phyloP scores from a whole-genome alignment of 2,888 invertebrate species.

The Cremastinae sp. region DNA sequence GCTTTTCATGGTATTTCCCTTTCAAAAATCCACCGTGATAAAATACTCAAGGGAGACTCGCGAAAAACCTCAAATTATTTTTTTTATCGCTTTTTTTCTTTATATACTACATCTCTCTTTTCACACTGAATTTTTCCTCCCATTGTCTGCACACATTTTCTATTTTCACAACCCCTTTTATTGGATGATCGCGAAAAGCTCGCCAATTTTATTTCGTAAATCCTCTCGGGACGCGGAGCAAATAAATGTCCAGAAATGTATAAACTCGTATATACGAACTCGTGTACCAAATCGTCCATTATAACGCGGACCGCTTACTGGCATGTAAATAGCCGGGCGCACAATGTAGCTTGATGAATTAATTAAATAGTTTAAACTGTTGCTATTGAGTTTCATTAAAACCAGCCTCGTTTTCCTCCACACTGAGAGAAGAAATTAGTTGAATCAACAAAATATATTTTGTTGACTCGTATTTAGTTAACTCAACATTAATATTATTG shows the following conservation, averaged over 20 bases:
- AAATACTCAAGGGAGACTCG: background rate
- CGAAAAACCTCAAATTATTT: conserved; percentile 1
- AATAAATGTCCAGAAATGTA: conserved; percentile 10
- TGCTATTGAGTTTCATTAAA: conserved; percentile 37
- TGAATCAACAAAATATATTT: too few relatives aligned
- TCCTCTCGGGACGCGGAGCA: background rate
- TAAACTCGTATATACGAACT: background rate
- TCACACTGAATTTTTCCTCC: too few relatives aligned
- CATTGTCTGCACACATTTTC: background rate
- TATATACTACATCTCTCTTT: too few relatives aligned
- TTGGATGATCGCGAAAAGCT: conserved; percentile 3
- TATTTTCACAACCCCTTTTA: conserved; percentile 15
- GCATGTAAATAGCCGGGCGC: background rate
- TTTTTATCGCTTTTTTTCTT: background rate
- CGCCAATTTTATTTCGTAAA: conserved; percentile 41
- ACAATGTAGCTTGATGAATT: conserved; percentile 33
- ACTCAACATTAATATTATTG: too few relatives aligned
- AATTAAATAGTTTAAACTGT: conserved; percentile 35
- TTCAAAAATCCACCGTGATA: background rate
- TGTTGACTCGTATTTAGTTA: too few relatives aligned
- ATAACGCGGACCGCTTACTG: background rate
- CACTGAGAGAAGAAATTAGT: too few relatives aligned
- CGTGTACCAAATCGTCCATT: background rate
- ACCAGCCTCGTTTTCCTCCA: conserved; percentile 7
- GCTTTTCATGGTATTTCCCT: conserved; percentile 6